These are phyloP conservation scores for Epizoanthus scotinus DNA, from an alignment of 92 coral and sea anemone species.

Conservation along the genomic window DNA sequence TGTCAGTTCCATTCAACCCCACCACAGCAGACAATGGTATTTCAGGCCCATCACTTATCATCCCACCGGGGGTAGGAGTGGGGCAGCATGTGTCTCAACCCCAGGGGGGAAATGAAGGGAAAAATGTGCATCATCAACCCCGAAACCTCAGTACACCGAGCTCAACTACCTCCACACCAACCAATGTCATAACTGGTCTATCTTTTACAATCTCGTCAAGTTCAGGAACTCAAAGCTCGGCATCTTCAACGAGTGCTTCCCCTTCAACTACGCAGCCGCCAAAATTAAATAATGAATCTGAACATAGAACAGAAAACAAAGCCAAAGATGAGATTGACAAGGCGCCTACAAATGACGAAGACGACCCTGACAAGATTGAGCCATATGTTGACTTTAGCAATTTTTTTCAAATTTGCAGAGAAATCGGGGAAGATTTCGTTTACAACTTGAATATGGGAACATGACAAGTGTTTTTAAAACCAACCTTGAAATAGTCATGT, in stretches of 20 bases:
- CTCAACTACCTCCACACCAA: conserved; percentile 85
- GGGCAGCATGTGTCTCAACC: conserved; percentile 35
- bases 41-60: conserved; percentile 60
- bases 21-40: conserved; percentile 53
- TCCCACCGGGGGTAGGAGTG: conserved; percentile 47
- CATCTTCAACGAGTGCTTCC: conserved; percentile 67
- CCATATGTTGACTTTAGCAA: conserved; percentile 87
- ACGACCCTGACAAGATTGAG: conserved; percentile 48
- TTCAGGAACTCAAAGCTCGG: conserved; percentile 71
- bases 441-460: conserved; percentile 39
- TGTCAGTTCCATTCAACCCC: conserved; percentile 88
- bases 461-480: neutral
- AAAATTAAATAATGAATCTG: conserved; percentile 18
- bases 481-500: no score
- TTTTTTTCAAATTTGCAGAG: conserved; percentile 56
- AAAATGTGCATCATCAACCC: conserved; percentile 12
- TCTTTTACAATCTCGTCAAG: conserved; percentile 52
- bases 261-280: conserved; percentile 59
- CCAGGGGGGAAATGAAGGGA: conserved; percentile 19
- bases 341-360: conserved; percentile 10
- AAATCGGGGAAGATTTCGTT: conserved; percentile 76
- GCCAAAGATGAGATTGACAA: conserved; percentile 35
- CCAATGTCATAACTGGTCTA: conserved; percentile 54
- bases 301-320: conserved; percentile 12
- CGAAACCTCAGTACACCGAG: conserved; percentile 57